Evolutionary conservation across 2,888 invertebrate genomes (phyloP), one percentile per base, ranked within the genome.

Genomic region (Prenolepis imparis): DNA sequence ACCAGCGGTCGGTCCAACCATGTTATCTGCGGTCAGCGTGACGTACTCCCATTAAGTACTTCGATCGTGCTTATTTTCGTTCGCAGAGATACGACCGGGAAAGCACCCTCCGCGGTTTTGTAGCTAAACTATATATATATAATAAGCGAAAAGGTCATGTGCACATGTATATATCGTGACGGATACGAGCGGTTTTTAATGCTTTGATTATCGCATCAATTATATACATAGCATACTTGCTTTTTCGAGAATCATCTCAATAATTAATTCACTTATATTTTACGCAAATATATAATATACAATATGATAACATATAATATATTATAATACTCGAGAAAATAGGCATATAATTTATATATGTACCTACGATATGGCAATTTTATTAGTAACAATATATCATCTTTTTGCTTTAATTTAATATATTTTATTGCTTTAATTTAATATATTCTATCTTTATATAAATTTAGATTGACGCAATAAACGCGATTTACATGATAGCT

Each of bases 21-120:
- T 78, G 82, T 83, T 83, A 83, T 83, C 78, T 67, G 67, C 68
- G 80, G 78, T 67, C 80, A 68, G 64, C 78, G 77, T 80, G 63
- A 67, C 63, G 28, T 67, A 78, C 41, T 44, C 59, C 78, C 61
- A 78, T 83, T 83, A 80, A 41, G 39, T 80, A 63, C 41, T 70
- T 55, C 70, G 68, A 83, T 80, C 68, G 63, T 24, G 78, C 72
- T 80, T 80, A 83, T 78, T 78, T 78, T 78, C 39, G 28, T 18
- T 39, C 36, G 61, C 52, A 57, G 66, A 39, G 64, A 63, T 24
- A 24, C 64, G 66, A 66, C 24, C 63, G 11, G 24, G 8, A 28
- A n/a, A 11, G 11, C 3, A 18, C 18, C 3, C 4, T 67, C 5
- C 41, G 55, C 41, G 64, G 41, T 44, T 70, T 57, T 39, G 15